A percentile compares a stretch with the other conserved stretches of the same genome.
Evolutionary conservation across 2,888 invertebrate species (phyloP).

Genomic region (Antitype chi): DNA sequence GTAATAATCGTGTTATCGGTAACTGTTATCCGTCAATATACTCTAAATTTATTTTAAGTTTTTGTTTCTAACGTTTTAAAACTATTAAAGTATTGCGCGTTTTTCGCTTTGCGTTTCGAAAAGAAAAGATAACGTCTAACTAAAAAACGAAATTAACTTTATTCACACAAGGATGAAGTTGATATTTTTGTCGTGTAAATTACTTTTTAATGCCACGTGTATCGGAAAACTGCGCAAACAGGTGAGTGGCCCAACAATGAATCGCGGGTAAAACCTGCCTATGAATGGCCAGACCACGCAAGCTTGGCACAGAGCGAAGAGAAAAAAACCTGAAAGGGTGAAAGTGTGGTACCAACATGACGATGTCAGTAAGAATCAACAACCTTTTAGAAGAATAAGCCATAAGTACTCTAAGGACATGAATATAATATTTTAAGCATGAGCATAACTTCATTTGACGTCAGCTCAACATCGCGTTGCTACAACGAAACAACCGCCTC

Average conservation of each 20-base stretch:
- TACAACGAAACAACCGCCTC: neutral
- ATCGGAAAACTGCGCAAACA: neutral
- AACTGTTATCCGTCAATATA: neutral
- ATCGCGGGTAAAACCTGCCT: neutral
- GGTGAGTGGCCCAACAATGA: neutral
- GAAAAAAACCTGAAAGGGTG: neutral
- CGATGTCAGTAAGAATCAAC: neutral
- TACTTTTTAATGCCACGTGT: neutral
- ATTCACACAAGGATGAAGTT: neutral
- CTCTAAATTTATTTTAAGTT: neutral
- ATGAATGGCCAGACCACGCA: neutral
- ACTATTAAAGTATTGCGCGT: neutral
- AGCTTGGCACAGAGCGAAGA: neutral
- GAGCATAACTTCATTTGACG: neutral
- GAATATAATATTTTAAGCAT: neutral
- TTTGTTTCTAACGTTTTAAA: neutral
- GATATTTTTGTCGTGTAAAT: neutral
- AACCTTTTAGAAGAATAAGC: neutral
- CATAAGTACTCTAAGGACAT: neutral
- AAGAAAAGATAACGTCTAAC: neutral
- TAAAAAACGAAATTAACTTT: neutral
- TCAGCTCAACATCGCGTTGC: neutral
- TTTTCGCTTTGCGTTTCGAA: neutral
- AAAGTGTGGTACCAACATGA: neutral
- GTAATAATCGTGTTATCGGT: conserved; percentile 4